Base-by-base conservation (phyloP, 2,113 vertebrate species). In the Toxotes chatareus region DNA sequence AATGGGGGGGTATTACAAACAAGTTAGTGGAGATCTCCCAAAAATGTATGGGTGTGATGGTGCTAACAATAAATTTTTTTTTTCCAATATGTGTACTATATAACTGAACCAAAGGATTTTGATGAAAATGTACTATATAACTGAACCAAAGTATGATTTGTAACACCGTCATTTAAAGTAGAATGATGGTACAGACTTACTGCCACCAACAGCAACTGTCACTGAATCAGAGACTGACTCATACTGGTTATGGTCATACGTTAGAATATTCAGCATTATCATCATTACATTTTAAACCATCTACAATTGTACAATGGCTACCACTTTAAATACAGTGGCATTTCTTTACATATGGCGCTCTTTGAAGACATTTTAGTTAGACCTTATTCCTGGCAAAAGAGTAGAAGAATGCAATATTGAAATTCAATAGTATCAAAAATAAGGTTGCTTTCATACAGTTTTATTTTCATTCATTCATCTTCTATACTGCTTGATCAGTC, bases 401-500 rank as follows among this genome's bases (percentile, higher is more conserved):
- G 5, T 34, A 82, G 8, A 73, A 63, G 7, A 59, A 44, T 46
- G 32, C 9, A 73, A 14, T 27, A 49, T 7, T 42, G 7, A 67
- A 64, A 71, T 59, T 23, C 46, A 74, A 57, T 17, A 47, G 23
- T 14, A 56, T 66, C 4, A 11, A 21, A 27, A 55, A 49, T 53
- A 27, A 34, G 10, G 49, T 57, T 72, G 66, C 71, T 87, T 81
- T 68, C 38, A 86, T 27, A 47, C 19, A 68, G 55, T 88, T 92
- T 91, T 89, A 91, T 82, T 88, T 84, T 84, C 27, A 27, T 27
- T 27, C 27, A 27, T 27, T 27, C 27, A 27, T 27, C 27, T 27
- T 27, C 27, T 27, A 27, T 27, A 27, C 1, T 27, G 27, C 27
- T 27, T 27, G 27, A 27, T 27, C 27, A 1, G 27, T 27, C 27